Conservation (phyloP, 1,140 invertebrate genomes). For the Solenopsis fugax region DNA sequence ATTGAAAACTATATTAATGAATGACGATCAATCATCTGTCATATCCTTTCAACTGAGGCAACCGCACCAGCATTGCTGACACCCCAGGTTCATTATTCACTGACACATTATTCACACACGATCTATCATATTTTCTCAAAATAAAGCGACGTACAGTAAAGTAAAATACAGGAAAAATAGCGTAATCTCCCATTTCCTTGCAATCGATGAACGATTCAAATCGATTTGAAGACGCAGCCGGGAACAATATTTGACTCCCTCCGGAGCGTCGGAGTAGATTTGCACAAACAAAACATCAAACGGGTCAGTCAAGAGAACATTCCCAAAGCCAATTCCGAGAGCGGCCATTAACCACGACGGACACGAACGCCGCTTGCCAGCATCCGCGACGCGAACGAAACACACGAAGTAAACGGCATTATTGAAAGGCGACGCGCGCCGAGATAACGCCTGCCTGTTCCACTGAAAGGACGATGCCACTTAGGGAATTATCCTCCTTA, state of each 20-base stretch:
- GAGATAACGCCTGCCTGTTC: constrained; percentile 37
- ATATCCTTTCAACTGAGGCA: constrained; percentile 50
- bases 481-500: constrained; percentile 47
- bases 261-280: not conserved
- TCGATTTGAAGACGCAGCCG: not conserved
- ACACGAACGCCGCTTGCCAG: constrained; percentile 17
- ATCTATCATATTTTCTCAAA: constrained; percentile 59
- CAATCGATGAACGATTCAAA: not conserved
- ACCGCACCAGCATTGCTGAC: constrained; percentile 44
- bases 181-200: not conserved
- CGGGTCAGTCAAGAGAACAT: constrained; percentile 56
- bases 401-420: constrained; percentile 55
- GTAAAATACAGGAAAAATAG: constrained; percentile 32
- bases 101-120: constrained; percentile 51
- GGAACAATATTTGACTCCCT: not conserved
- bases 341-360: constrained; percentile 53
- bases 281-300: constrained; percentile 60
- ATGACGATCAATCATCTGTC: constrained; percentile 56
- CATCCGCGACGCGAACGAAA: constrained; percentile 38
- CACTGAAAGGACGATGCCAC: constrained; percentile 36
- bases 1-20: constrained; percentile 58
- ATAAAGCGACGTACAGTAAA: constrained; percentile 30
- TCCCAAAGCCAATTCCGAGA: constrained; percentile 46
- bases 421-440: constrained; percentile 50
- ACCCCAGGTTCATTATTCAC: constrained; percentile 56